Base-by-base conservation (phyloP, 1,140 invertebrate genomes). In the Drosophila pectinifera region DNA sequence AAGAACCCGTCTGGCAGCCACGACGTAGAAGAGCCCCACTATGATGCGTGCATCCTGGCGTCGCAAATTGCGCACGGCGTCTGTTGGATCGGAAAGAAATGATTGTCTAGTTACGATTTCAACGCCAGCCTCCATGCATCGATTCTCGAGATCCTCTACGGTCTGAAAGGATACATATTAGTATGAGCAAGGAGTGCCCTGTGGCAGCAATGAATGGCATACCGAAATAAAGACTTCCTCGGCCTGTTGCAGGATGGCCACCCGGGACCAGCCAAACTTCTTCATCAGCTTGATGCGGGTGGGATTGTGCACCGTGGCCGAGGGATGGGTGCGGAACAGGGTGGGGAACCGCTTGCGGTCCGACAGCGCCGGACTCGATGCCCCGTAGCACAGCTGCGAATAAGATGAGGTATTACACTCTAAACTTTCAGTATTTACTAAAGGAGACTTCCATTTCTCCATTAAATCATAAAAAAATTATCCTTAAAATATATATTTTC, bases 171-270 rank as follows among this genome's bases (percentile, higher is more conserved):
- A n/a, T 24, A 13, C 8, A 3, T 16, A 26, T 38, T n/a, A 28
- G 5, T 14, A 13, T 61, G 14, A 7, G 11, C 28, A 28, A 28
- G 16, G 0, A 16, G 5, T 56, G 2, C 4, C 5, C 2, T 10
- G 14, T 6, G 7, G 3, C 2, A n/a, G 6, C 2, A 2, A 2
- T 8, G 13, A 13, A 3, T 36, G 4, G 91, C 95, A 94, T 93
- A 98, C 97, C 76, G 98, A 99, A 91, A 98, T 99, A 93, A 99
- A 99, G 5, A 99, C 98, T 94, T 99, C 99, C 93, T 99, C 98
- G 0, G 98, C 98, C 93, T 99, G 98, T 90, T 99, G 98, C 38
- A 99, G 93, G 74, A 99, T 99, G 20, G 98, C 98, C 28, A 99
- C 98, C 42, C 97, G 94, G 16, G 96, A 98, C 99, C 99, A 99